Base-by-base conservation (phyloP, 2,888 invertebrate genomes). In the Branchipolynoe longqiensis region DNA sequence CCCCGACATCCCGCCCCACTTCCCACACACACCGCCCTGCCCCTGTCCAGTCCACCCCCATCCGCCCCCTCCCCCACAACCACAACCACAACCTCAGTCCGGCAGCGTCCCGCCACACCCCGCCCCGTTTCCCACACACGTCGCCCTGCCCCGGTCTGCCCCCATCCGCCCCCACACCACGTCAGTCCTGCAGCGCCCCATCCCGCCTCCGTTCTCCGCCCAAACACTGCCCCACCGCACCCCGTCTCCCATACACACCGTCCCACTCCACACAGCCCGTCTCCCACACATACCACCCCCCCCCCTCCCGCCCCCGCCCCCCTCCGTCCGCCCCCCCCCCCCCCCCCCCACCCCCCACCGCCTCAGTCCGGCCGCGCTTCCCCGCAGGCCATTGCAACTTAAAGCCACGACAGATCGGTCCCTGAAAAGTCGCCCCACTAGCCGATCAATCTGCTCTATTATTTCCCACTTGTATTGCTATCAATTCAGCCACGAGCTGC, bases 401-500 rank as follows among this genome's bases (percentile, higher is more conserved):
- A 38, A 69, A 69, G 69, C 38, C 36, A 69, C 8, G 69, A 69
- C 38, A 38, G 69, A 69, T 69, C 38, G 22, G 36, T 69, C 69
- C 69, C 69, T 69, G 36, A 69, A 69, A 69, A 69, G 36, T 38
- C 33, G 36, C n/a, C 69, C 0, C 18, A 69, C 36, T 38, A 18
- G 38, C 12, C 69, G 69, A 69, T 69, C 69, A 36, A 38, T 69
- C 38, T 25, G 18, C 36, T 22, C 69, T 69, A 69, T 69, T 69
- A 69, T 69, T 69, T 69, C 69, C 69, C 69, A 69, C 69, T 69
- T 69, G 69, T 69, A 36, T 33, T 33, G 1, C 38, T 38, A 69
- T 69, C 69, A 69, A 69, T 69, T 25, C 69, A 31, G n/a, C 33
- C 38, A 8, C 36, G 36, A 36, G n/a, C 31, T 25, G n/a, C 58